phyloP scores from a whole-genome alignment of 2,797 vertebrate species.

The Helarctos malayanus region DNA sequence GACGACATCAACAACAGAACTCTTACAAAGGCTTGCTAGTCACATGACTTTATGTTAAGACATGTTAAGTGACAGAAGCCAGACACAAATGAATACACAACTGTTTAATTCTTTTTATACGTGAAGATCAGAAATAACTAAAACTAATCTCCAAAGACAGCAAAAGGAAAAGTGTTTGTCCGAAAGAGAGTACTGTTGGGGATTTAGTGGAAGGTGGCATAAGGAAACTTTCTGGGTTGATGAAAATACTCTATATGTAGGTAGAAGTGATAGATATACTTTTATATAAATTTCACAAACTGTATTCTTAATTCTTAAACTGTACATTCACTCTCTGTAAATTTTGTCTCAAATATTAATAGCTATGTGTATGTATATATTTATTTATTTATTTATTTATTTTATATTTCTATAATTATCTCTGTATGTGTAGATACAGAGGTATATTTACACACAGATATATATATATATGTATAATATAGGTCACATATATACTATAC shows the following conservation, averaged over 20 bases:
- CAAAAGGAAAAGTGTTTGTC: not conserved
- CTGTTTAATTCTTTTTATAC: not conserved
- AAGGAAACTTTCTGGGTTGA: not conserved
- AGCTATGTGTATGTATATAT: not conserved
- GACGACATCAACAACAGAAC: not conserved
- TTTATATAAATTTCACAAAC: not conserved
- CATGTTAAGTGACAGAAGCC: no score
- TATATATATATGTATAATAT: no score
- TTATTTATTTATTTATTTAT: not conserved
- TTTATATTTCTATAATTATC: not conserved
- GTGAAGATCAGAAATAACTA: not conserved
- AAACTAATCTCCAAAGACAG: not conserved
- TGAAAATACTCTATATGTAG: not conserved
- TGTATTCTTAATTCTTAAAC: not conserved
- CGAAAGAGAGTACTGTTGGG: not conserved
- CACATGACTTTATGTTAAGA: no score
- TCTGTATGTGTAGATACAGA: not conserved
- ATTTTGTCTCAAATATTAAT: not conserved
- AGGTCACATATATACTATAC: not conserved
- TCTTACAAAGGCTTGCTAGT: no score
- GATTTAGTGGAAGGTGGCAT: not conserved
- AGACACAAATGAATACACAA: not conserved
- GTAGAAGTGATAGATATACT: not conserved
- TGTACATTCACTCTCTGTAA: not conserved
- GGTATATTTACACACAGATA: not conserved